Evolutionary conservation across 2,888 invertebrate genomes (phyloP).

Genomic region (Branchipolynoe longqiensis): DNA sequence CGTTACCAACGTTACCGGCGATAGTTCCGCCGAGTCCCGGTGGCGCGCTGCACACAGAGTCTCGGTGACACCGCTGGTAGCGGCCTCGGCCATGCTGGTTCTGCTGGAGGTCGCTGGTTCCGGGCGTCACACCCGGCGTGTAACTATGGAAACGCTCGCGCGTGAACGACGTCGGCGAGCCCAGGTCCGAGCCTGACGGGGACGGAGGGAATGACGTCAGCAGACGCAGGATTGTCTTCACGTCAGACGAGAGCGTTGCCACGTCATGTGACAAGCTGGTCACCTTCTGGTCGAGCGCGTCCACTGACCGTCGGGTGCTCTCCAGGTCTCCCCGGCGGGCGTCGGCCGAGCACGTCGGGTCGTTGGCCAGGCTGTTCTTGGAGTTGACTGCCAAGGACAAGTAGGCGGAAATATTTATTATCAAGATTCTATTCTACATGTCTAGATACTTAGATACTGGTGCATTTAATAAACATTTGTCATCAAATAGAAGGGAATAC

Average conservation of each 20-base stretch:
- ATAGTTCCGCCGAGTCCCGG: slow-evolving; percentile 27
- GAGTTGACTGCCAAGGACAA: no score
- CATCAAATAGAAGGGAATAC: no score
- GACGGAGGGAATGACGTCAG: slow-evolving; percentile 47
- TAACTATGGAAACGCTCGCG: slow-evolving; percentile 16
- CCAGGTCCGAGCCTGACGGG: slow-evolving; percentile 1
- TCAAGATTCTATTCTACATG: no score
- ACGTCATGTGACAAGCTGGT: slow-evolving; percentile 51
- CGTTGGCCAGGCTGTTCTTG: no score
- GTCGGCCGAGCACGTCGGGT: no score
- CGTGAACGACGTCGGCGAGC: slow-evolving; percentile 32
- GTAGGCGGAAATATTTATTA: no score
- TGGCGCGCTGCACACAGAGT: slow-evolving; percentile 57
- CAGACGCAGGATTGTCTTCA: slow-evolving; percentile 55
- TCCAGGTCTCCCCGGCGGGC: slow-evolving; percentile 57
- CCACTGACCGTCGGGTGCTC: slow-evolving; percentile 49
- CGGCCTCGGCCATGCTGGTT: not conserved
- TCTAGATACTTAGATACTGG: no score
- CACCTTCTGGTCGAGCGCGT: slow-evolving; percentile 58
- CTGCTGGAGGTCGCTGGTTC: no score
- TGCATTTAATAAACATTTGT: no score
- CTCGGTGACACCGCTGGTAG: slow-evolving; percentile 31
- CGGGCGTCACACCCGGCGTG: slow-evolving; percentile 32
- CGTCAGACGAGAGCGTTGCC: slow-evolving; percentile 37
- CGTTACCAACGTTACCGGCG: no score